Evolutionary conservation across 2,113 vertebrate genomes (phyloP).

Genomic region (Nothocercus nigrocapillus): DNA sequence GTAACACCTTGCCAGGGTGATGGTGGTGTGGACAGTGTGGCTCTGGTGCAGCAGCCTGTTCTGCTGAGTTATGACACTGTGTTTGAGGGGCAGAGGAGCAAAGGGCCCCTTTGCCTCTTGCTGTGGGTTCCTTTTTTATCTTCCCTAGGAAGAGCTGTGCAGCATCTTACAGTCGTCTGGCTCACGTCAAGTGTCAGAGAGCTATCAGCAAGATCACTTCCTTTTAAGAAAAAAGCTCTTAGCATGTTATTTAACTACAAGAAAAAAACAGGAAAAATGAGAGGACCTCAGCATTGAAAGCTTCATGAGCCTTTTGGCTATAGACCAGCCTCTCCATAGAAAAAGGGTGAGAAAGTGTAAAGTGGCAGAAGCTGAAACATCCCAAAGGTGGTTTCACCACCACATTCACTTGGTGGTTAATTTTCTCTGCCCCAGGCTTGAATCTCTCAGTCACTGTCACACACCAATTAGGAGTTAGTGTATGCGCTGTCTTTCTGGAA

Average conservation of each 20-base stretch:
- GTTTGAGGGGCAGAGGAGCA: not conserved
- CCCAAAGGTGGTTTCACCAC: too few relatives aligned
- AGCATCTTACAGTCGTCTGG: rapidly evolving
- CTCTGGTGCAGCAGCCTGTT: not conserved
- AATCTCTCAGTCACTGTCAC: not conserved
- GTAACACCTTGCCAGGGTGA: rapidly evolving
- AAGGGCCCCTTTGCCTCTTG: not conserved
- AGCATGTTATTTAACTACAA: not conserved
- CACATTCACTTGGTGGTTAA: not conserved
- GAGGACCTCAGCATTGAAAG: not conserved
- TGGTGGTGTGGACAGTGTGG: not conserved
- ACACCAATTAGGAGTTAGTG: not conserved
- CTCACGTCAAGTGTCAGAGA: not conserved
- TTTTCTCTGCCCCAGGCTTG: not conserved
- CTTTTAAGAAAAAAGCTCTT: not conserved
- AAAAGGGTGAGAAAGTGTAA: not conserved
- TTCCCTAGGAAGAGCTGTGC: not conserved
- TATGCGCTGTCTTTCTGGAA: not conserved
- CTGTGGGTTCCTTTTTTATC: not conserved
- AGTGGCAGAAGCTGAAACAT: not conserved
- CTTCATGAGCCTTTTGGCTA: not conserved
- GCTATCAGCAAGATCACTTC: not conserved
- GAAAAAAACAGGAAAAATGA: not conserved
- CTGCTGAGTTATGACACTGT: not conserved
- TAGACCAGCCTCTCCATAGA: not conserved